Base-by-base conservation (phyloP, 2,888 invertebrate genomes). In the Druceiella hillmani region DNA sequence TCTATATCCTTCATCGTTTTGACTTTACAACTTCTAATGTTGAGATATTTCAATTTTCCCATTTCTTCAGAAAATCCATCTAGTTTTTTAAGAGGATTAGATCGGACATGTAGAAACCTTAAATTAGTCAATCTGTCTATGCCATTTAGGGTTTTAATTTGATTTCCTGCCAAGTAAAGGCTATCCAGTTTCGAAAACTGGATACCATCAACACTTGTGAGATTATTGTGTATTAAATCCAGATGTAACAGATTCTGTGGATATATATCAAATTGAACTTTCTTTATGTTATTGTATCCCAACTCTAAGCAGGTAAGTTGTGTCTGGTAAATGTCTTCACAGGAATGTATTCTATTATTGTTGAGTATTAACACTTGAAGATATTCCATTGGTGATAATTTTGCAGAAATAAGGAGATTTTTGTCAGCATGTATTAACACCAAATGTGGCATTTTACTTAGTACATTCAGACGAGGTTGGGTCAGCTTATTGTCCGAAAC, bases 121-220 rank as follows among this genome's bases (percentile, higher is more conserved):
- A 91, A 58, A 50, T 78, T 76, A 0, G 56, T 53, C 48, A 86
- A 64, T 25, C 58, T 64, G 10, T 74, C 70, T n/a, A 87, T 49
- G 3, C 79, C 79, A 25, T 73, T 66, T n/a, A 88, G 53, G 12
- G 55, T 63, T 1, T 65, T 66, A 31, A 89, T 76, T 24, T 79
- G 79, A 58, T 89, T 89, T 35, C 83, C 78, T 30, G 83, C 84
- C 39, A 89, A 59, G 57, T 87, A 90, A 2, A 92, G 62, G 48
- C 82, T 81, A 50, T 83, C 81, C 44, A 91, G 46, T 17, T 58
- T 63, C 0, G 64, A 59, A 28, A 75, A 78, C 41, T 71, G 59
- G 2, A 66, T 53, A 31, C 71, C 64, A 1, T 55, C 49, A 1
- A 76, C 58, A 13, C 73, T 70, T 4, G 56, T 53, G 17, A 71